Evolutionary conservation across 2,113 vertebrate genomes (phyloP), one percentile per base, ranked within the genome.

Genomic region (Epinephelus cyanopodus): DNA sequence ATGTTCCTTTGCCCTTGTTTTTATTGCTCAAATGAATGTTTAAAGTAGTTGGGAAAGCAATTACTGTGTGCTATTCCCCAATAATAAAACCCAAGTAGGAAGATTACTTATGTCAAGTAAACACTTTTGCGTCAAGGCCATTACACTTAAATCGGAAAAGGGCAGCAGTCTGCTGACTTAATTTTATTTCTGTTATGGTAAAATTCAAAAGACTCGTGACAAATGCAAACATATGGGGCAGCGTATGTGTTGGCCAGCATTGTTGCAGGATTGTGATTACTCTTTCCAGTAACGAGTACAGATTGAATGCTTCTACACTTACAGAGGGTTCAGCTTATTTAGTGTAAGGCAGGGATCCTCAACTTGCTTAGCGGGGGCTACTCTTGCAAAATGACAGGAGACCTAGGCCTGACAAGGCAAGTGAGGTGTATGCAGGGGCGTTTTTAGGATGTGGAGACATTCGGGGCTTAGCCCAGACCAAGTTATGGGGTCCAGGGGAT

Each of bases 21-120:
- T 72, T 72, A 78, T 77, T 79, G 18, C 65, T 66, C 18, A 54
- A 82, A 82, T 60, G 17, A 83, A 74, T 82, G 74, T 78, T 73
- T 76, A 50, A 77, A 81, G 53, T 45, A n/a, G 27, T 23, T 19
- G 52, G 42, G 50, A 23, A 75, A 21, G 53, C 67, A 89, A 83
- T 80, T 76, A 85, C 53, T 25, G 74, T 23, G 33, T 7, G 4
- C 45, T 56, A 65, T 66, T 75, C 42, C 27, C 57, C 25, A 54
- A 72, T 80, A 73, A 61, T 17, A 81, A 85, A 85, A 63, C 42
- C 50, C 61, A 68, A 80, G 58, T 19, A 42, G 23, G 2, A 19
- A 68, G 14, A 72, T 85, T 67, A 74, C 14, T 48, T 61, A 57
- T 75, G 56, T 74, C 67, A 68, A 77, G 61, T 25, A 72, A 83